Evolutionary conservation across 1,140 invertebrate genomes (phyloP).

Genomic region (Acromyrmex echinatior): DNA sequence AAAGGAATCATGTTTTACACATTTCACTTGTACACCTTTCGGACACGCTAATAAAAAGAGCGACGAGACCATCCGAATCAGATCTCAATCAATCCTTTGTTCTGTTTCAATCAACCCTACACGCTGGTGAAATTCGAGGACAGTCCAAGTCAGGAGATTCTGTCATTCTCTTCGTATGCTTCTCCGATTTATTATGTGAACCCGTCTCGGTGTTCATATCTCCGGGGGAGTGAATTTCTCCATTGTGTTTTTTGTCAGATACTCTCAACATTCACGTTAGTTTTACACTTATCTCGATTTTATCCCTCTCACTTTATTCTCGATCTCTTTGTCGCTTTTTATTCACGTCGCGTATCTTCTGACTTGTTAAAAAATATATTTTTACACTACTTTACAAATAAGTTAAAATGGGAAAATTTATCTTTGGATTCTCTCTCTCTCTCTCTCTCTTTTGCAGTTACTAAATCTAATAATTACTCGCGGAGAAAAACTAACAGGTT

Average conservation of each 20-base stretch:
- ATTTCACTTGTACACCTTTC: not conserved
- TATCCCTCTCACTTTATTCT: conserved; percentile 14
- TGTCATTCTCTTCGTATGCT: conserved; percentile 35
- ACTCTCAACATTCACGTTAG: not conserved
- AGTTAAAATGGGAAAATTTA: conserved; percentile 37
- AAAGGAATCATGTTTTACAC: not conserved
- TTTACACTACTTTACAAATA: not conserved
- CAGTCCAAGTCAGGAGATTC: conserved; percentile 12
- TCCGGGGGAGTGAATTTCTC: not conserved
- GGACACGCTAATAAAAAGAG: conserved; percentile 32
- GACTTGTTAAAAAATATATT: not conserved
- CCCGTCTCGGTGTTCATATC: conserved; percentile 7
- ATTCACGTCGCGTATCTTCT: not conserved
- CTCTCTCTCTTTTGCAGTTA: conserved; percentile 14
- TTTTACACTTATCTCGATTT: conserved; percentile 15
- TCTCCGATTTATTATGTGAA: conserved; percentile 52
- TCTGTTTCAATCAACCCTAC: conserved; percentile 42
- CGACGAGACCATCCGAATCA: not conserved
- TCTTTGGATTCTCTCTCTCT: conserved; percentile 15
- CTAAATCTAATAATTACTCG: conserved; percentile 31
- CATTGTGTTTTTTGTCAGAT: not conserved
- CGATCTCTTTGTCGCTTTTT: conserved; percentile 19
- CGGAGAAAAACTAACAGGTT: conserved; percentile 18
- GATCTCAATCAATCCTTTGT: conserved; percentile 31
- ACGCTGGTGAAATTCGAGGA: conserved; percentile 50